A percentile compares a stretch with the other conserved stretches of the same genome.
phyloP scores from a whole-genome alignment of 1,140 invertebrate species.

The Trichonephila clavata region DNA sequence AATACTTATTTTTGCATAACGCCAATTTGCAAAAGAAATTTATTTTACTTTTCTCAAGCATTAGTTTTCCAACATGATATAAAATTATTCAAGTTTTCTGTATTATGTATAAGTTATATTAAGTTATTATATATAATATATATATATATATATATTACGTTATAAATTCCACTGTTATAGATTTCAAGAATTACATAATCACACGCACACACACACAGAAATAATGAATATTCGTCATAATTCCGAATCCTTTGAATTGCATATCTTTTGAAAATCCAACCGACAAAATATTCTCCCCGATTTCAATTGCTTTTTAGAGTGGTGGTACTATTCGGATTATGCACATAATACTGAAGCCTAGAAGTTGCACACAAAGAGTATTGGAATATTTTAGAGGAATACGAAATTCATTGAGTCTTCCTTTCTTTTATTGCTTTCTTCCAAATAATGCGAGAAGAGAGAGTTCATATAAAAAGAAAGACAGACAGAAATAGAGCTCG shows the following conservation, averaged over 20 bases:
- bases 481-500: not conserved
- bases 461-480: not conserved
- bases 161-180: not conserved
- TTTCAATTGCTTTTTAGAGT: constrained; percentile 33
- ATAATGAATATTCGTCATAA: constrained; percentile 26
- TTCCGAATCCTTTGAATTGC: not conserved
- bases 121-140: no score
- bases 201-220: no score
- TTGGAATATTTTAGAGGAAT: constrained; percentile 39
- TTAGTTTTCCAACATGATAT: no score
- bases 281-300: not conserved
- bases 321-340: not conserved
- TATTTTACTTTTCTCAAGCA: no score
- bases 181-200: not conserved
- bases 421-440: constrained; percentile 13
- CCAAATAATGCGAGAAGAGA: not conserved
- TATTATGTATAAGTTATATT: no score
- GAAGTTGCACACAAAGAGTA: constrained; percentile 43
- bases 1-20: no score
- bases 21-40: no score
- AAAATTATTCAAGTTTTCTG: not conserved
- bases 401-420: not conserved
- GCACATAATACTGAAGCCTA: not conserved
- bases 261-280: constrained; percentile 1
- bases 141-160: no score